phyloP scores from a whole-genome alignment of 2,113 vertebrate genomes.

The Brachypteracias leptosomus region DNA sequence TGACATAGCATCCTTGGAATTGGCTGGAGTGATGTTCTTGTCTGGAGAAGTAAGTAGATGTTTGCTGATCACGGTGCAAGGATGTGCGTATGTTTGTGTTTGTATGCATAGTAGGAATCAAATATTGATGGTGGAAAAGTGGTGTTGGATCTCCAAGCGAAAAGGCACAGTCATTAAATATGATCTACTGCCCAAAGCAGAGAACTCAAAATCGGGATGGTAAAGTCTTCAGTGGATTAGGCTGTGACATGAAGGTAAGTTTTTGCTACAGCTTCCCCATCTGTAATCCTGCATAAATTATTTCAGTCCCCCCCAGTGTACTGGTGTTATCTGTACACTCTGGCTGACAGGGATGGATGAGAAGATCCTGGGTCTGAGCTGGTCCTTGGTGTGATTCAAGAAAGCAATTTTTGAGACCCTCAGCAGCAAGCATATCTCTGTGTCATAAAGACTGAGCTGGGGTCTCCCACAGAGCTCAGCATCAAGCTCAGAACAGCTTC shows the following conservation, averaged over 20 bases:
- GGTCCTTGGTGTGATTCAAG: neutral
- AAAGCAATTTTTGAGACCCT: neutral
- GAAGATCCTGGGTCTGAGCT: neutral
- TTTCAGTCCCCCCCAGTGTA: neutral
- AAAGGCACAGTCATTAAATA: neutral
- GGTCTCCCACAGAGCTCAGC: neutral
- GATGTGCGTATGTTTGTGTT: neutral
- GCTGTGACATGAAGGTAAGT: neutral
- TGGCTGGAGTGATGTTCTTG: neutral
- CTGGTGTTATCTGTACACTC: neutral
- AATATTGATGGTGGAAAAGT: neutral
- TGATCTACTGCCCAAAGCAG: neutral
- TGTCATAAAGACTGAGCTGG: neutral
- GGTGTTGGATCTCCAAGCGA: neutral
- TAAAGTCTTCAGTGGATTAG: neutral
- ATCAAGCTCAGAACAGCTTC: slow-evolving; percentile 51
- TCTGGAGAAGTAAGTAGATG: neutral
- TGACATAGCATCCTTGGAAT: neutral
- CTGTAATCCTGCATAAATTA: neutral
- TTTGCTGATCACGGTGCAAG: neutral
- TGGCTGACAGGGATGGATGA: neutral
- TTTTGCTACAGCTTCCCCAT: neutral
- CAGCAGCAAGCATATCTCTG: neutral
- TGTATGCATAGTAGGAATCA: neutral
- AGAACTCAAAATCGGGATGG: neutral